These are phyloP conservation scores for Gopherus flavomarginatus DNA, from an alignment of 2,113 vertebrate genomes.

Conservation along the genomic window DNA sequence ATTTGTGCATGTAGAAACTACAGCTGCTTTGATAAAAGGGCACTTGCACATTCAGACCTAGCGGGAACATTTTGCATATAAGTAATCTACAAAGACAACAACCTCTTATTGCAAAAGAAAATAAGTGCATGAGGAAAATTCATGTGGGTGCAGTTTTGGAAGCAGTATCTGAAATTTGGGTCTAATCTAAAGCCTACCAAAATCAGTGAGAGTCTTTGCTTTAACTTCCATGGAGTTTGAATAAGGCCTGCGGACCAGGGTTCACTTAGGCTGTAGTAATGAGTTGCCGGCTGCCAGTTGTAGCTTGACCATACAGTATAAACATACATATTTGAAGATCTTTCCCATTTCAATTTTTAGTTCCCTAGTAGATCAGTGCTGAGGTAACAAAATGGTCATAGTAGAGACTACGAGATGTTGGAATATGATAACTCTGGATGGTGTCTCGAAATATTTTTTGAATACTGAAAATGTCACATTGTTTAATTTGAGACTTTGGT, in stretches of 20 bases:
- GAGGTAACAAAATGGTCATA: conserved; percentile 49
- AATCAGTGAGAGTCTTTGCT: not conserved
- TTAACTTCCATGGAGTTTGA: not conserved
- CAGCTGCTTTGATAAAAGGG: not conserved
- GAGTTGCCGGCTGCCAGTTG: not conserved
- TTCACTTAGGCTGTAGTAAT: accelerated
- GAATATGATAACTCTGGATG: conserved; percentile 56
- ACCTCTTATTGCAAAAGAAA: not conserved
- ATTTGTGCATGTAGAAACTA: not conserved
- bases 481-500: conserved; percentile 20
- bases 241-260: accelerated
- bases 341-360: conserved; percentile 53
- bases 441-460: conserved; percentile 32
- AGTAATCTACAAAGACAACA: accelerated
- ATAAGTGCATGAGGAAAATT: not conserved
- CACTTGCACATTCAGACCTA: not conserved
- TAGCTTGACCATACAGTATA: not conserved
- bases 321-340: conserved; percentile 57
- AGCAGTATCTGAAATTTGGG: not conserved
- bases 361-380: conserved; percentile 61
- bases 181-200: not conserved
- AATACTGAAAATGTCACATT: conserved; percentile 49
- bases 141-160: not conserved
- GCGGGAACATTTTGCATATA: no score
- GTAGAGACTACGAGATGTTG: conserved; percentile 53